Evolutionary conservation across 2,113 vertebrate species (phyloP), one percentile per base, ranked within the genome.

Genomic region (Takifugu bimaculatus): DNA sequence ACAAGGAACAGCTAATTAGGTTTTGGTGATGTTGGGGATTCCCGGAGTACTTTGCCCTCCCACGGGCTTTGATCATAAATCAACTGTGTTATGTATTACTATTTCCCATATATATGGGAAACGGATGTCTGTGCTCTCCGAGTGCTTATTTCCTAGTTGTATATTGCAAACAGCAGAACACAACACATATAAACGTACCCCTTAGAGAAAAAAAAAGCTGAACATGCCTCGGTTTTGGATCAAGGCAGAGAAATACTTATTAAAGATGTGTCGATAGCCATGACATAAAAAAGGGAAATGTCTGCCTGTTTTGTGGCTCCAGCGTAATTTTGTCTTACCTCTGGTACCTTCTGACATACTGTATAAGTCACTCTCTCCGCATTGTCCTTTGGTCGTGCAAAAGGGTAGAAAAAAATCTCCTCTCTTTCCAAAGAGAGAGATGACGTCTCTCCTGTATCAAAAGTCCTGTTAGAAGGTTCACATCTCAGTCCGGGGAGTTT

Each of bases 161-260:
- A 57, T 86, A 86, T 88, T 84, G 86, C 82, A 83, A 80, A 66
- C 51, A 50, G 48, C 73, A 47, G n/a, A 68, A 26, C 68, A 72
- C 68, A 68, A 59, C 72, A 63, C n/a, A 74, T 55, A 58, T 77
- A 7, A 76, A n/a, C 13, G 55, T 60, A 49, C 57, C 58, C 2
- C 1, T 51, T 43, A 39, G 29, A 5, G 29, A 5, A 45, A 29
- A 44, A 14, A 43, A 15, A 67, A 65, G 45, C 53, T 72, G 60
- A 75, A 63, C 50, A 39, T 57, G 50, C 57, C 60, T 53, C 32
- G 25, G n/a, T n/a, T 28, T 66, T 50, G 50, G 60, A 64, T 70
- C 56, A 69, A 76, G 67, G 72, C 59, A 64, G 72, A 61, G 0
- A 68, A 56, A 63, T 20, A 10, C 65, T 53, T 13, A 53, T 12